phyloP scores from a whole-genome alignment of 1,140 invertebrate genomes.

The Solenopsis invicta region DNA sequence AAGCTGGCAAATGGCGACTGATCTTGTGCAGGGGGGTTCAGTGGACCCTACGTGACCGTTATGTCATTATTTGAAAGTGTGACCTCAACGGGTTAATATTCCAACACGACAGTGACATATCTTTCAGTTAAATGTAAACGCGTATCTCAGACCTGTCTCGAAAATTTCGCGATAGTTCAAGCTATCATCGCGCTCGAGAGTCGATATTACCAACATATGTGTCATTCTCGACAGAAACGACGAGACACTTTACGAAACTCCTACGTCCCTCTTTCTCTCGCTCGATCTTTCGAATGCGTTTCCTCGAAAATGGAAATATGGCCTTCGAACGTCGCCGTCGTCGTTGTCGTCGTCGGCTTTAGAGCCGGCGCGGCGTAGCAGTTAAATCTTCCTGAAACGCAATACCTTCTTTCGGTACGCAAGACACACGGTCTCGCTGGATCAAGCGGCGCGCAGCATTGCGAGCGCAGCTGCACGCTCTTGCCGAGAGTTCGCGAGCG shows the following conservation, averaged over 20 bases:
- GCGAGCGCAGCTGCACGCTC: conserved; percentile 49
- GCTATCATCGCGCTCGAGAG: conserved; percentile 24
- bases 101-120: neutral
- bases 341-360: conserved; percentile 31
- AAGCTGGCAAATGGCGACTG: too few species aligned
- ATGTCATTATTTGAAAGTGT: too few species aligned
- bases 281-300: conserved; percentile 51
- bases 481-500: conserved; percentile 45
- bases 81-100: too few species aligned
- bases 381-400: conserved; percentile 71
- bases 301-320: conserved; percentile 59
- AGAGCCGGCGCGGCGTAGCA: conserved; percentile 26
- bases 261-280: neutral
- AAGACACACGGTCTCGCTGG: conserved; percentile 62
- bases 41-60: too few species aligned
- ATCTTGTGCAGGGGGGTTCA: too few species aligned
- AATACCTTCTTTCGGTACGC: conserved; percentile 70
- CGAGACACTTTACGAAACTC: conserved; percentile 39
- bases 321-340: conserved; percentile 43
- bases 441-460: conserved; percentile 69
- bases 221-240: conserved; percentile 48
- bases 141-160: neutral
- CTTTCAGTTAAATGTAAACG: conserved; percentile 3
- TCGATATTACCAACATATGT: conserved; percentile 34
- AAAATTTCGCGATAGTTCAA: neutral